Percentiles rank a stretch among this genome's conserved stretches.
Evolutionary conservation across 2,113 vertebrate species (phyloP).

Genomic region (Carassius gibelio): DNA sequence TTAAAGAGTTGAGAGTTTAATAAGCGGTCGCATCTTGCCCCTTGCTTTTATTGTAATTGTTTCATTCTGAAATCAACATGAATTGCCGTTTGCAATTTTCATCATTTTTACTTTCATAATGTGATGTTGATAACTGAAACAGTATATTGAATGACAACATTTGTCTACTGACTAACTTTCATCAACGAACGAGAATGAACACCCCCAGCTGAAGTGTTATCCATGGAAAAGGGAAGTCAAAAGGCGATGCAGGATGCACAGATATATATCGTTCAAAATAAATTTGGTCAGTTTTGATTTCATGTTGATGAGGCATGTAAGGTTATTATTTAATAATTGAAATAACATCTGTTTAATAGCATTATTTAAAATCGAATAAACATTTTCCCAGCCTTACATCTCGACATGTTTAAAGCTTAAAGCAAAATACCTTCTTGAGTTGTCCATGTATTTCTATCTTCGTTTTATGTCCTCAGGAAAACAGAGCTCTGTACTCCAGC

Average conservation of each 20-base stretch:
- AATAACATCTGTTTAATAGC: not conserved
- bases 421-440: not conserved
- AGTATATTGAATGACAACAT: not conserved
- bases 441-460: not conserved
- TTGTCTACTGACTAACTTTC: not conserved
- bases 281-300: not conserved
- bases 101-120: not conserved
- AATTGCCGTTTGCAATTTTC: not conserved
- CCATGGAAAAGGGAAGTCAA: not conserved
- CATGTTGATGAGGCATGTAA: not conserved
- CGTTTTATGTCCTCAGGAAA: constrained; percentile 78
- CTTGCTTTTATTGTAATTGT: not conserved
- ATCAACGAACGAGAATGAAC: too few species aligned
- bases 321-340: not conserved
- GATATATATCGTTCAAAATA: too few species aligned
- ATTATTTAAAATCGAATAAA: too few species aligned
- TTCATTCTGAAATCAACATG: not conserved
- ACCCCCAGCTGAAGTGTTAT: too few species aligned
- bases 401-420: not conserved
- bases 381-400: not conserved
- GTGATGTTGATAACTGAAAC: not conserved
- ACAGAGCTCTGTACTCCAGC: constrained; percentile 92
- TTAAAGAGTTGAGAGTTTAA: not conserved
- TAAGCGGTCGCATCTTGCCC: not conserved
- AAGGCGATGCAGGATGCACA: too few species aligned